phyloP scores from a whole-genome alignment of 2,113 vertebrate species.

The Oceanites oceanicus region DNA sequence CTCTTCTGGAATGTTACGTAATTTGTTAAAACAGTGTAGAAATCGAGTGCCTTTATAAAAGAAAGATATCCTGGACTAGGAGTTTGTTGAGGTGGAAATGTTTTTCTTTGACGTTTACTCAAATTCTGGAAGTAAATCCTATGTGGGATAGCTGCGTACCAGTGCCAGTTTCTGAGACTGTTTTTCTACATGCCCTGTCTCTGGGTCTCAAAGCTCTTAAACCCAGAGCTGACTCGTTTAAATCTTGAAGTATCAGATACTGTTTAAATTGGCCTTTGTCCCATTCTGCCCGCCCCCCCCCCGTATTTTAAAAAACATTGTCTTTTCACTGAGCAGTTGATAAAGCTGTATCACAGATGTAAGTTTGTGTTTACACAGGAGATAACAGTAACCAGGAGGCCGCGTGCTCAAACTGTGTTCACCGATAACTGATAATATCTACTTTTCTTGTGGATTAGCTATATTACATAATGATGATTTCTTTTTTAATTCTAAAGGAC shows the following conservation, averaged over 20 bases:
- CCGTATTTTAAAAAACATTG: not conserved
- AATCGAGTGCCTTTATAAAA: not conserved
- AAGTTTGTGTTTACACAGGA: not conserved
- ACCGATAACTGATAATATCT: not conserved
- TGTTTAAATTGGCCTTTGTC: not conserved
- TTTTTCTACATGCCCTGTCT: not conserved
- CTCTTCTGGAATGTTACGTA: conserved; percentile 27
- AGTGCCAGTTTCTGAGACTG: not conserved
- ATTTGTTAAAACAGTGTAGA: not conserved
- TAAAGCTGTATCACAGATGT: not conserved
- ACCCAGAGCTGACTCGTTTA: not conserved
- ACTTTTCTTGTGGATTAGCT: not conserved
- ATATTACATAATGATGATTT: not conserved
- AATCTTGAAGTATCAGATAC: not conserved
- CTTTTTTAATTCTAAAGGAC: not conserved
- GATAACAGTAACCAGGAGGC: not conserved
- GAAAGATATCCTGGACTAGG: not conserved
- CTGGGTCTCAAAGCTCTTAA: not conserved
- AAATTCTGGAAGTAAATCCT: not conserved
- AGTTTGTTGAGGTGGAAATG: not conserved
- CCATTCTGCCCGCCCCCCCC: not conserved
- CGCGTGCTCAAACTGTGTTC: not conserved
- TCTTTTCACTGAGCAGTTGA: not conserved
- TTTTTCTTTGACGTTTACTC: not conserved
- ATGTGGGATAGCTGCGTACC: not conserved